A percentile compares a stretch with the other conserved stretches of the same genome.
Conservation (phyloP, 2,888 invertebrate genomes). For the Epistrophe grossulariae region DNA sequence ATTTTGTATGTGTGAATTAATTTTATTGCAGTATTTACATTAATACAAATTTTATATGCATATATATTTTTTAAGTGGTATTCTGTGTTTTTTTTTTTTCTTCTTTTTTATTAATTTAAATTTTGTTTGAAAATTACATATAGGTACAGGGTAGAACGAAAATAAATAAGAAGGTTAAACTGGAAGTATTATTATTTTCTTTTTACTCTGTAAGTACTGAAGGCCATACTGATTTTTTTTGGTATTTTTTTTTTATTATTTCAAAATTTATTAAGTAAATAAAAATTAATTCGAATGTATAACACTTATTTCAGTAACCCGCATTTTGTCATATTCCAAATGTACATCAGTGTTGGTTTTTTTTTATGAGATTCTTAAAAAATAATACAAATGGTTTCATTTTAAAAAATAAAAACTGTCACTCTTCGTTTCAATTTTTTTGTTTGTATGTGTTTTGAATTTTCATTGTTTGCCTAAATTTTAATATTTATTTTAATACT, state of each 20-base stretch:
- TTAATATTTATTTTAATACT: constrained; percentile 24
- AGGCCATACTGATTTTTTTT: constrained; percentile 20
- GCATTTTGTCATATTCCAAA: background rate
- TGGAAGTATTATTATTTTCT: background rate
- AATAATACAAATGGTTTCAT: background rate
- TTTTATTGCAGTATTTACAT: constrained; percentile 16
- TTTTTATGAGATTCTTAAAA: background rate
- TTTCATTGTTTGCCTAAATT: constrained; percentile 27
- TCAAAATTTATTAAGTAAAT: background rate
- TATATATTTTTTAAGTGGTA: constrained; percentile 7
- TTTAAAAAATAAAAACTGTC: constrained; percentile 9
- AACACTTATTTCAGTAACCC: background rate
- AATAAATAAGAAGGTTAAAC: background rate
- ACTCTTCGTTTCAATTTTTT: constrained; percentile 30
- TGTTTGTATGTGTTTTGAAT: background rate
- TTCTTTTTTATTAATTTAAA: constrained; percentile 7
- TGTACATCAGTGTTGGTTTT: background rate
- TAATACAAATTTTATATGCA: constrained; percentile 17
- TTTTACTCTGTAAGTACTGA: constrained; percentile 18
- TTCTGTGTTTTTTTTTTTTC: background rate
- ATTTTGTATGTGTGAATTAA: constrained; percentile 24
- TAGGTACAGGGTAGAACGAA: constrained; percentile 31
- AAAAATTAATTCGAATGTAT: background rate
- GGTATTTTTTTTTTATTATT: background rate
- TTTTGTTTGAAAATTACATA: constrained; percentile 21